Conservation (phyloP, 2,888 invertebrate genomes). For the Dyspetes luteomarginatus region DNA sequence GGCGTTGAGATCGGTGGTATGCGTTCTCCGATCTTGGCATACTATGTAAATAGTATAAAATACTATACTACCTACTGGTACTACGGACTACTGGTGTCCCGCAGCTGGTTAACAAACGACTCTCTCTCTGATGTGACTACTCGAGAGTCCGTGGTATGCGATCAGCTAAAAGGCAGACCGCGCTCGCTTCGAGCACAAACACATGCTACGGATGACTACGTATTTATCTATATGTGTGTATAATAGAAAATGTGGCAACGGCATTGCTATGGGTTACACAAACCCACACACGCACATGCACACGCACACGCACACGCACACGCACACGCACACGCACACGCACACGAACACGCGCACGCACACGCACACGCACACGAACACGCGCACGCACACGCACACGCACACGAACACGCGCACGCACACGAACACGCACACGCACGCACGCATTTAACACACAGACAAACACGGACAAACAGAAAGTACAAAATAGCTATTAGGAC, state of each 20-base stretch:
- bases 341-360: no score
- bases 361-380: no score
- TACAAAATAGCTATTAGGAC: neutral
- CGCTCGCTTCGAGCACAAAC: conserved; percentile 18
- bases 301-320: no score
- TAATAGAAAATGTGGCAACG: conserved; percentile 35
- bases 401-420: no score
- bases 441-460: no score
- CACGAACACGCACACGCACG: no score
- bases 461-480: conserved; percentile 9
- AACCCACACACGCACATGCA: neutral
- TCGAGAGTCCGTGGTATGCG: conserved; percentile 62
- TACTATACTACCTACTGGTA: conserved; percentile 49
- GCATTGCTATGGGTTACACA: conserved; percentile 16
- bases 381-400: no score
- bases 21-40: conserved; percentile 58
- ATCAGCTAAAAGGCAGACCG: conserved; percentile 49
- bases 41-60: conserved; percentile 65
- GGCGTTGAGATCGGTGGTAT: conserved; percentile 51
- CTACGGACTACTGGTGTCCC: conserved; percentile 56
- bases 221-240: neutral
- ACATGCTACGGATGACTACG: neutral
- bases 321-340: no score
- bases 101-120: conserved; percentile 67
- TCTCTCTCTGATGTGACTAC: conserved; percentile 61